Conservation (phyloP, 2,888 invertebrate genomes). For the Monoplex corrugatus region DNA sequence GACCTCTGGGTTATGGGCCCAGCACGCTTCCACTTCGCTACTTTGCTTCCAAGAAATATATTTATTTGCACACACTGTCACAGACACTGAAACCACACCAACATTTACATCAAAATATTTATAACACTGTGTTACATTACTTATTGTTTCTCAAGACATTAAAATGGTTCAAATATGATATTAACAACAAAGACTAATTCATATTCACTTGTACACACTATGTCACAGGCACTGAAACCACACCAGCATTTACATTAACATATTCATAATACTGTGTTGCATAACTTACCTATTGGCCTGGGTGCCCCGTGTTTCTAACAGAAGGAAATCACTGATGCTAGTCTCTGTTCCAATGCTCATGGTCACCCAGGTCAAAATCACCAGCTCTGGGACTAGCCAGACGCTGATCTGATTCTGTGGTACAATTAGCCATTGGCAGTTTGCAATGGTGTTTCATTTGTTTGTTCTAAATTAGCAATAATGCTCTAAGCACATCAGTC, state of each 20-base stretch:
- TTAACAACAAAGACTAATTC: neutral
- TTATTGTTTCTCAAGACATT: neutral
- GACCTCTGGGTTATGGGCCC: no score
- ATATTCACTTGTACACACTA: no score
- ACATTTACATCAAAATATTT: neutral
- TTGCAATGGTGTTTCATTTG: no score
- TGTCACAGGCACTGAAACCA: neutral
- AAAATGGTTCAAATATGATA: neutral
- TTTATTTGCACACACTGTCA: no score
- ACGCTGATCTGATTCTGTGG: slow-evolving; percentile 64
- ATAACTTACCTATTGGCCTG: slow-evolving; percentile 65
- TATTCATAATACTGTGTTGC: neutral
- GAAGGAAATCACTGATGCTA: slow-evolving; percentile 62
- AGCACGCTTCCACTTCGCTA: no score
- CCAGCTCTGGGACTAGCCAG: slow-evolving; percentile 61
- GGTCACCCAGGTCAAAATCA: slow-evolving; percentile 58
- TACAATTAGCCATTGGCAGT: no score
- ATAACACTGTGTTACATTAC: neutral
- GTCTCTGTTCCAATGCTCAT: slow-evolving; percentile 49
- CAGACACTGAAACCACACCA: neutral
- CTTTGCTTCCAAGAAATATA: no score
- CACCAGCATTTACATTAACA: slow-evolving; percentile 14
- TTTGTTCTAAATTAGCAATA: no score
- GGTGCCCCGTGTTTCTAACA: slow-evolving; percentile 66
- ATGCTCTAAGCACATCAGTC: neutral